Evolutionary conservation across 2,113 vertebrate genomes (phyloP), one percentile per base, ranked within the genome.

Genomic region (Bothrops jararaca): DNA sequence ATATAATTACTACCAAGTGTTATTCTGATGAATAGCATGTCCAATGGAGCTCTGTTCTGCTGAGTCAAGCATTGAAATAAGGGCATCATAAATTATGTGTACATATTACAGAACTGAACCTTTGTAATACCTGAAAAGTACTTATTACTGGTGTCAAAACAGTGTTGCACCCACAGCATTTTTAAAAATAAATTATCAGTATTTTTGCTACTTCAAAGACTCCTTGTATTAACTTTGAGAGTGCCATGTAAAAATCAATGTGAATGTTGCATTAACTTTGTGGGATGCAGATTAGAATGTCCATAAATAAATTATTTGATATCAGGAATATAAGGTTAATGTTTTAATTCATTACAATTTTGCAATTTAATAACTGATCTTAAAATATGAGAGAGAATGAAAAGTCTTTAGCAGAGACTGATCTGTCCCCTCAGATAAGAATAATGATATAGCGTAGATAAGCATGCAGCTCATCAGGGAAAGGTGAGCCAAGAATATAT

Each of bases 51-150:
- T 13, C 91, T 90, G 88, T 4, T 93, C 94, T 95, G 96, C 96
- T 96, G 96, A 96, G 64, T 91, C 12, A 50, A 92, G 39, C 69
- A 22, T 93, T 95, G 95, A 95, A 96, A 69, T 58, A 85, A 92
- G 91, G n/a, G 42, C 26, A 20, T 94, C 91, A 97, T 95, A 95
- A 95, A 96, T 97, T 95, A 93, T 89, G 88, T 93, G 86, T 95
- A 91, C 7, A 91, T 9, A 42, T 56, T 94, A 94, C 60, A 92
- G 87, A 87, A 90, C 0, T 93, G 54, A 95, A 56, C 89, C 18
- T 93, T 94, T 94, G 86, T 42, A 0, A 50, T 90, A 92, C 64
- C 45, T 42, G 92, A 85, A 10, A 1, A 0, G 20, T 94, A 88
- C 95, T 95, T 95, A 92, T 93, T 93, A 54, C 85, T 93, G 53